A percentile compares a stretch with the other conserved stretches of the same genome.
These are phyloP conservation scores for Platygyra sinensis DNA, from an alignment of 64 coral and sea anemone genomes.

Conservation along the genomic window DNA sequence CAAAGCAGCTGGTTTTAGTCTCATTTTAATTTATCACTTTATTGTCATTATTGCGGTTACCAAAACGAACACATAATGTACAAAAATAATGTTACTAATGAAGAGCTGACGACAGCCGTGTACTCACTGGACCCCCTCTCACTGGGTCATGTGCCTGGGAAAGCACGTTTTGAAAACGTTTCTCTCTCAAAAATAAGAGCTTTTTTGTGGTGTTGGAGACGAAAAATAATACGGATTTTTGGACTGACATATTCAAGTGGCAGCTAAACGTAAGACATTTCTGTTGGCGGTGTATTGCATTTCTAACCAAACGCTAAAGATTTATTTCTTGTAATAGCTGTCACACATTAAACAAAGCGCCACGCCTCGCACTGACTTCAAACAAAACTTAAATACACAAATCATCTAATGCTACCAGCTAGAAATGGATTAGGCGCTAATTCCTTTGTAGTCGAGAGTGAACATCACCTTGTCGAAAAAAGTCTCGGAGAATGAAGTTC, in stretches of 20 bases:
- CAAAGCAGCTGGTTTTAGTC: slow-evolving; percentile 13
- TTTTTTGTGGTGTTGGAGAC: neutral
- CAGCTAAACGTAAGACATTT: slow-evolving; percentile 16
- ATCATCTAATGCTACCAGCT: slow-evolving; percentile 1
- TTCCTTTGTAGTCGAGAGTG: slow-evolving; percentile 33
- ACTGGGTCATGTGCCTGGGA: neutral
- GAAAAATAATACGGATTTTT: slow-evolving; percentile 31
- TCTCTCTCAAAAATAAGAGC: neutral
- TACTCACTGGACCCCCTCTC: neutral
- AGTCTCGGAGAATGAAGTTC: slow-evolving; percentile 1
- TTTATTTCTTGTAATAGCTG: slow-evolving; percentile 21
- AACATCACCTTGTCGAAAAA: neutral
- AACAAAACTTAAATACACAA: slow-evolving; percentile 36
- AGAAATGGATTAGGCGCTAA: slow-evolving; percentile 2
- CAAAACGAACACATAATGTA: neutral
- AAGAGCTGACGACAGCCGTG: slow-evolving; percentile 7
- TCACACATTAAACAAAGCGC: slow-evolving; percentile 16
- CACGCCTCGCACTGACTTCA: slow-evolving; percentile 15
- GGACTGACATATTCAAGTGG: slow-evolving; percentile 39
- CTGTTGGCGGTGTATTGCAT: slow-evolving; percentile 2
- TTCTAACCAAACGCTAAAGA: slow-evolving; percentile 2
- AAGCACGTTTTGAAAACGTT: neutral
- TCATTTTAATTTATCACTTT: slow-evolving; percentile 20
- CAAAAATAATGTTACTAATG: neutral
- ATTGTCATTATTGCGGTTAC: slow-evolving; percentile 2